phyloP scores from a whole-genome alignment of 2,113 vertebrate genomes.

The Callipepla californica region DNA sequence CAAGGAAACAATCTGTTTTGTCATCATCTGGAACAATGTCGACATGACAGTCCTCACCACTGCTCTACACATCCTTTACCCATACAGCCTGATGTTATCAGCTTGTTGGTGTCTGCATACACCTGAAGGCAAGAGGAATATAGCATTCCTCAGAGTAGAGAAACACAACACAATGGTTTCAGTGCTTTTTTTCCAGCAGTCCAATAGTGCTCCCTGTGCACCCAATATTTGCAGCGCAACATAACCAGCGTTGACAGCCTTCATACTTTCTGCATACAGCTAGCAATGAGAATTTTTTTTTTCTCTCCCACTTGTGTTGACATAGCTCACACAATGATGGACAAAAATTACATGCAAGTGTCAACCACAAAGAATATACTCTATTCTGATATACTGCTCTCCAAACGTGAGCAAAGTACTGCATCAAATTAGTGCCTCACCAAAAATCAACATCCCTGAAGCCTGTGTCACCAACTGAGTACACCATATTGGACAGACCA shows the following conservation, averaged over 20 bases:
- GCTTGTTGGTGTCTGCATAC: not conserved
- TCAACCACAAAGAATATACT: not conserved
- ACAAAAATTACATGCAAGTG: not conserved
- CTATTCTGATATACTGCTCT: not conserved
- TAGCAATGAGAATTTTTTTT: not conserved
- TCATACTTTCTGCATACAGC: not conserved
- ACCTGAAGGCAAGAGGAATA: not conserved
- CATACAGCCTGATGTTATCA: not conserved
- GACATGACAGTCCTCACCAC: not conserved
- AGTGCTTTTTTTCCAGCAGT: not conserved
- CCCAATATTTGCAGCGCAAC: not conserved
- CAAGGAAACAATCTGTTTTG: not conserved
- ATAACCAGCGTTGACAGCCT: not conserved
- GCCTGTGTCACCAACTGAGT: not conserved
- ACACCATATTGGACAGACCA: not conserved
- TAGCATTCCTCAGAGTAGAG: accelerated
- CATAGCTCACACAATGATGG: not conserved
- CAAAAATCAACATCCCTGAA: not conserved
- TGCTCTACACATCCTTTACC: not conserved
- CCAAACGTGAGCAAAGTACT: accelerated
- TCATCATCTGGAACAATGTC: not conserved
- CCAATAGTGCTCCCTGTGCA: not conserved
- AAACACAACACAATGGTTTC: not conserved
- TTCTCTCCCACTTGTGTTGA: not conserved
- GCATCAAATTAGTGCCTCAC: not conserved